These are phyloP conservation scores for Ophiothrix spiculata DNA, from an alignment of 35 echinoderm and acorn worm genomes.

Conservation along the genomic window DNA sequence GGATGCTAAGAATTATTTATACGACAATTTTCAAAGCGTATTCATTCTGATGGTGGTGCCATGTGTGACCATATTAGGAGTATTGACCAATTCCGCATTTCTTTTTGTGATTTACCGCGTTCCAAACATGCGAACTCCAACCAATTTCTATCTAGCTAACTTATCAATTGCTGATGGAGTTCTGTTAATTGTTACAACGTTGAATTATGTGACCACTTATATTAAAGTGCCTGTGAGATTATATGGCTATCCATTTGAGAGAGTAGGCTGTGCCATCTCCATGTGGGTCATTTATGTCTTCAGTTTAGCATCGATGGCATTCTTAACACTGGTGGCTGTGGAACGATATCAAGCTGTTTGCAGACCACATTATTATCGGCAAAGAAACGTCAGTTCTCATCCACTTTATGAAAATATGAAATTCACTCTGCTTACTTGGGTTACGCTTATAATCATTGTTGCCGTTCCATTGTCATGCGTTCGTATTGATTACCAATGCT, in stretches of 20 bases:
- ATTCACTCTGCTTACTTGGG: neutral
- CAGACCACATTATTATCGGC: neutral
- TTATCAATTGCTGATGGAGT: conserved; percentile 64
- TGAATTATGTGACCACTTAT: neutral
- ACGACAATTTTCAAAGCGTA: neutral
- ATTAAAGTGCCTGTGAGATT: neutral
- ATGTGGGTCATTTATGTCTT: neutral
- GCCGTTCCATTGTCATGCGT: neutral
- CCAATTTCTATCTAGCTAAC: conserved; percentile 78
- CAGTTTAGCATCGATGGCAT: neutral
- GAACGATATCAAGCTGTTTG: neutral
- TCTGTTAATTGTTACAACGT: conserved; percentile 19
- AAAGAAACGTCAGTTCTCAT: neutral
- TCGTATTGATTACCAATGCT: neutral
- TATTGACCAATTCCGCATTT: conserved; percentile 36
- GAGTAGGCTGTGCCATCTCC: neutral
- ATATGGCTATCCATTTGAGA: neutral
- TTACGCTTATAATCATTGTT: neutral
- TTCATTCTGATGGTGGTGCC: neutral
- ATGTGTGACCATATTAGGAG: neutral
- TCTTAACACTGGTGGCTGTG: neutral
- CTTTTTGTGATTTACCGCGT: conserved; percentile 65
- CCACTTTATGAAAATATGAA: neutral
- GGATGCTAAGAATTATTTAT: neutral
- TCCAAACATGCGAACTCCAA: conserved; percentile 75